Conservation (phyloP, 2,797 vertebrate genomes). For the Scomberomorus guttatus region DNA sequence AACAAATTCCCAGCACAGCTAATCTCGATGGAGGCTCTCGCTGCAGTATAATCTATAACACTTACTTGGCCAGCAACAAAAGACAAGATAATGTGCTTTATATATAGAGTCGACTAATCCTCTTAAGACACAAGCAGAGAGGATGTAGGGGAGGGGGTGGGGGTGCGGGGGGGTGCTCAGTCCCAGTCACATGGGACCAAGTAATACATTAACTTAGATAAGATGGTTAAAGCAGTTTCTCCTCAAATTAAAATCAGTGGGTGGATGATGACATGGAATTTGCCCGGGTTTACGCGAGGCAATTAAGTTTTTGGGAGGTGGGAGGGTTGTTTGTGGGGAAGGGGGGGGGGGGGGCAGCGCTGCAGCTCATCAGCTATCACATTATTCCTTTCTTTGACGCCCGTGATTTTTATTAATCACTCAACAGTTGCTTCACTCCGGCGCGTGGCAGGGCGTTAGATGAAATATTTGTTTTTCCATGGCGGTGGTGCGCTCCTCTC, state of each 20-base stretch:
- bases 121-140: slow-evolving; percentile 79
- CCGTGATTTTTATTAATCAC: slow-evolving; percentile 49
- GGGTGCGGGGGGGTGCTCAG: neutral
- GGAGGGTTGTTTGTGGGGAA: neutral
- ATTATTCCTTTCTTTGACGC: slow-evolving; percentile 26
- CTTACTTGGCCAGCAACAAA: slow-evolving; percentile 78
- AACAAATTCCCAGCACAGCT: slow-evolving; percentile 40
- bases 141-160: slow-evolving; percentile 34
- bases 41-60: slow-evolving; percentile 73
- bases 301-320: slow-evolving; percentile 55
- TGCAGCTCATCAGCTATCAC: slow-evolving; percentile 30
- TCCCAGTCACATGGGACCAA: slow-evolving; percentile 63
- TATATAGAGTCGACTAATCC: slow-evolving; percentile 80
- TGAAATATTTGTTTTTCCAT: slow-evolving; percentile 54
- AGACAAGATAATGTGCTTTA: slow-evolving; percentile 82
- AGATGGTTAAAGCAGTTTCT: slow-evolving; percentile 74
- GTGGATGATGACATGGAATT: slow-evolving; percentile 65
- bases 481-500: slow-evolving; percentile 16
- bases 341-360: slow-evolving; percentile 1
- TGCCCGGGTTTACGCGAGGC: slow-evolving; percentile 56
- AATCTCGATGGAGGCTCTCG: slow-evolving; percentile 67
- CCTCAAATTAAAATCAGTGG: slow-evolving; percentile 73
- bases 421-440: slow-evolving; percentile 40
- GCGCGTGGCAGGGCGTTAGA: slow-evolving; percentile 9
- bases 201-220: slow-evolving; percentile 78